Conservation (phyloP, 2,888 invertebrate species). For the Tetanocera ferruginea region DNA sequence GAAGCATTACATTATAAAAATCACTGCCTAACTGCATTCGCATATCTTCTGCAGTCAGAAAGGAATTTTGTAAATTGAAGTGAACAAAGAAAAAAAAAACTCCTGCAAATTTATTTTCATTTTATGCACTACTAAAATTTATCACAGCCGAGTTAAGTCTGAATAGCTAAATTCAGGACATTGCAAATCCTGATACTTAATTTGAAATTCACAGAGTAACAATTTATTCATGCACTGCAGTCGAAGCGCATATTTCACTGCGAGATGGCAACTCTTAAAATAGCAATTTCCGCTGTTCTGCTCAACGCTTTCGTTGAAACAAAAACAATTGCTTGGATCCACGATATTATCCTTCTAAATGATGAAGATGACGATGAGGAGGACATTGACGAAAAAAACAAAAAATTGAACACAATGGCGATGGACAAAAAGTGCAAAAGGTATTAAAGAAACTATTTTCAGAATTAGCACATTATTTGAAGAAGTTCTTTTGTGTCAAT, state of each 20-base stretch:
- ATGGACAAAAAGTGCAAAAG: too few relatives aligned
- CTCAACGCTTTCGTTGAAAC: background rate
- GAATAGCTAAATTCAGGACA: background rate
- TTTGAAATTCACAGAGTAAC: background rate
- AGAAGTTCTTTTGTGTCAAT: too few relatives aligned
- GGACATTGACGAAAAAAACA: too few relatives aligned
- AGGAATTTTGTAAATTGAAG: background rate
- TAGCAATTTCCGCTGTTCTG: background rate
- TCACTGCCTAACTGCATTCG: too few relatives aligned
- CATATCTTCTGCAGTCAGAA: too few relatives aligned
- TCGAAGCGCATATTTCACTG: background rate
- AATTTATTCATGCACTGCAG: slow-evolving; percentile 5
- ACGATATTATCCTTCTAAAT: too few relatives aligned
- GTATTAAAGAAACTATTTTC: too few relatives aligned
- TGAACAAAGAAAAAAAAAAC: background rate
- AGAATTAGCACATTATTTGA: too few relatives aligned
- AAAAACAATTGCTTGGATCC: background rate
- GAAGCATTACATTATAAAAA: too few relatives aligned
- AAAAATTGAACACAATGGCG: too few relatives aligned
- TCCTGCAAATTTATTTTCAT: background rate
- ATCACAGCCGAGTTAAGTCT: background rate
- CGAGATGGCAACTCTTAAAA: background rate
- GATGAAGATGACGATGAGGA: too few relatives aligned
- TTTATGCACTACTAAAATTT: background rate
- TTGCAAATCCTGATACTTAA: background rate